Base-by-base conservation (phyloP, 2,888 invertebrate species). In the Lasioglossum marginatum region DNA sequence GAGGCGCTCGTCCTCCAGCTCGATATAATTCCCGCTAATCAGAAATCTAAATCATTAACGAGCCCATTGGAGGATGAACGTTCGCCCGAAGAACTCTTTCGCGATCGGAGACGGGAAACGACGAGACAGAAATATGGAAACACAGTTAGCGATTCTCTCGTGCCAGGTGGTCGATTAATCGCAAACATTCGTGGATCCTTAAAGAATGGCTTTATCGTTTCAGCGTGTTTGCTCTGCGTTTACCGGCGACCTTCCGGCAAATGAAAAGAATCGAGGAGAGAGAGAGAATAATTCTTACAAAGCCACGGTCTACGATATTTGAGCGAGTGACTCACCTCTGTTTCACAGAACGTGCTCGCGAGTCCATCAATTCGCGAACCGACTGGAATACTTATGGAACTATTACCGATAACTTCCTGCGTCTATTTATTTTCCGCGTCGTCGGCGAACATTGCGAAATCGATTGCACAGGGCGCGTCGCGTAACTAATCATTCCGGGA, bases 391-490 rank as follows among this genome's bases (percentile, higher is more conserved):
- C 48, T 45, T 48, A 48, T 31, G 10, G 48, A 72, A 34, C 72
- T 72, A 19, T 48, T 66, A 66, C 48, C 72, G 72, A 48, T 45
- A 71, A 27, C 27, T 72, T 19, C 45, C 66, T 66, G 72, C 72
- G 52, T 70, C 48, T 84, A 70, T 83, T 84, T 84, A 73, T 77
- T 77, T 77, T 63, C 77, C 52, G 73, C 83, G 63, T 77, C 83
- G 77, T 82, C 74, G 83, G 60, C 31, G 52, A 78, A 31, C 34
- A 31, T 34, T 34, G 66, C 66, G 66, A 23, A 66, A 66, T 66
- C 34, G 66, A 66, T 66, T 66, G 31, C 8, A 19, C 34, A 16
- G 34, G 66, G 66, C 34, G 31, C 34, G 34, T 34, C 66, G 66
- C 6, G 66, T 2, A 66, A 66, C 31, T 34, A 19, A 66, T 66